phyloP scores from a whole-genome alignment of 2,888 invertebrate species.

The Synergus gifuensis region DNA sequence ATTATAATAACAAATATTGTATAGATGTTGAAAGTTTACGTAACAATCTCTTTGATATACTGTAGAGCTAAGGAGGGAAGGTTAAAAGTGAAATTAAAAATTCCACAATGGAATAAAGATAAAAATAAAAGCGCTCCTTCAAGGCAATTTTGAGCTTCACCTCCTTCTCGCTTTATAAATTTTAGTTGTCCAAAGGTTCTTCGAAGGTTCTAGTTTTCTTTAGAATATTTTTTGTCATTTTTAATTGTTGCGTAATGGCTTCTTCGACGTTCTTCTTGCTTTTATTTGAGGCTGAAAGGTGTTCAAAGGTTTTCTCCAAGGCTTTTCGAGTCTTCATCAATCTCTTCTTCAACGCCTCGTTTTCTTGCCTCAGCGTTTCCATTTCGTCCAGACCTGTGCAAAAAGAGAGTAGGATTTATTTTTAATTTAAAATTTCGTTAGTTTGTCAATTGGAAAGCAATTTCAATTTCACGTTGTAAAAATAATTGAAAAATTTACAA shows the following conservation, averaged over 20 bases:
- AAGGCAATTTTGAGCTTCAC: constrained; percentile 38
- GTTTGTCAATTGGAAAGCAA: constrained; percentile 47
- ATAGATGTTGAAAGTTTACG: background rate
- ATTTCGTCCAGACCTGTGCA: constrained; percentile 75
- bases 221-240: constrained; percentile 73
- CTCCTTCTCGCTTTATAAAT: background rate
- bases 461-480: background rate
- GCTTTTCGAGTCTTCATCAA: constrained; percentile 85
- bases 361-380: constrained; percentile 82
- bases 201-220: constrained; percentile 76
- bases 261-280: constrained; percentile 90
- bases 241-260: constrained; percentile 81
- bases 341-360: constrained; percentile 85
- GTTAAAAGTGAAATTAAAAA: constrained; percentile 4
- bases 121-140: constrained; percentile 10
- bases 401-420: constrained; percentile 38
- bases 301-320: constrained; percentile 87
- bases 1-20: constrained; percentile 34
- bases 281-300: constrained; percentile 87
- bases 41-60: background rate
- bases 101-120: background rate
- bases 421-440: constrained; percentile 24
- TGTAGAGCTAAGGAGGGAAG: background rate
- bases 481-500: background rate
- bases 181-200: constrained; percentile 68